Evolutionary conservation across 2,797 vertebrate species (phyloP).

Genomic region (Enteromius paludinosus): DNA sequence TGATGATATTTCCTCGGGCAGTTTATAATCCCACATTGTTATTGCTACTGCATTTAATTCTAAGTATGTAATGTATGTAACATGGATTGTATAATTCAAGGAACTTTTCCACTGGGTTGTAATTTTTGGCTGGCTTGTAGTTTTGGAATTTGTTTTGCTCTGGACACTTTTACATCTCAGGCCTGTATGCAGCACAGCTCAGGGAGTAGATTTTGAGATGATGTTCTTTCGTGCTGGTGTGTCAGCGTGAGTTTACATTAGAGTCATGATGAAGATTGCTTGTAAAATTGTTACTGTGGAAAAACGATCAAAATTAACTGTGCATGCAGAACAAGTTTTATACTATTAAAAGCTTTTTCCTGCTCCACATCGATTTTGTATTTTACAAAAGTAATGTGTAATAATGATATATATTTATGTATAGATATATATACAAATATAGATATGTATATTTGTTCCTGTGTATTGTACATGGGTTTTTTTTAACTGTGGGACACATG

Average conservation of each 20-base stretch:
- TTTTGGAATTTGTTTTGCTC: conserved; percentile 22
- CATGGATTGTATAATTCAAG: not conserved
- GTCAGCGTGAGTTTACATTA: conserved; percentile 3
- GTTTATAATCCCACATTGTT: not conserved
- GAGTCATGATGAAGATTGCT: not conserved
- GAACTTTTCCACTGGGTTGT: conserved; percentile 7
- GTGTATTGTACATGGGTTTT: not conserved
- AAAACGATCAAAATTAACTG: not conserved
- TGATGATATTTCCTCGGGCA: not conserved
- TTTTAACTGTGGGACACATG: not conserved
- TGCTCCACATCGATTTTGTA: not conserved
- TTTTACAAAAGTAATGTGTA: not conserved
- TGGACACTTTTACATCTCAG: conserved; percentile 18
- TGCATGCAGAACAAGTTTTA: not conserved
- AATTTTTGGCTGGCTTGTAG: not conserved
- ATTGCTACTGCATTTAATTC: conserved; percentile 1
- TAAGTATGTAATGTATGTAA: not conserved
- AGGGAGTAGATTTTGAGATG: not conserved
- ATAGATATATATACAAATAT: no score
- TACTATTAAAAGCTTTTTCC: not conserved
- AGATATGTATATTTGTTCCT: not conserved
- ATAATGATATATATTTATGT: not conserved
- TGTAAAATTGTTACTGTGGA: conserved; percentile 2
- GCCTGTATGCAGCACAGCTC: conserved; percentile 5
- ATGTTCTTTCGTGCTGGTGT: conserved; percentile 3